These are phyloP conservation scores for Meiosimyza platycephala DNA, from an alignment of 2,888 invertebrate genomes.

Conservation along the genomic window DNA sequence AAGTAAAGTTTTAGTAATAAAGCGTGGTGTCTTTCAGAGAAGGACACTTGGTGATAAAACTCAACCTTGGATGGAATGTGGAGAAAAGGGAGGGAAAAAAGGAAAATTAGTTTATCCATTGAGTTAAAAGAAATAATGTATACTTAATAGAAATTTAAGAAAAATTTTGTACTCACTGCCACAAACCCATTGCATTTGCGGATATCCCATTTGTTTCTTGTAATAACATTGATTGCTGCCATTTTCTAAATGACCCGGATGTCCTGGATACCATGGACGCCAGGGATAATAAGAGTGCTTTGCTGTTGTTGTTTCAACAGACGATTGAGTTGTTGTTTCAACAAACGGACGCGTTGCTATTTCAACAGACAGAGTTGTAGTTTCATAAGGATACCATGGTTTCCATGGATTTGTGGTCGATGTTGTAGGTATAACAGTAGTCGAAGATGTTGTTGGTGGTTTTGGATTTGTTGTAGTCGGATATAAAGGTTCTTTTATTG, in stretches of 20 bases:
- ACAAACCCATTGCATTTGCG: slow-evolving; percentile 41
- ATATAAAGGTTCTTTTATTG: background rate
- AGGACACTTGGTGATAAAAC: too few species aligned
- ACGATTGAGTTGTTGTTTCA: background rate
- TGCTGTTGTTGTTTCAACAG: too few species aligned
- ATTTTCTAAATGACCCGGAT: background rate
- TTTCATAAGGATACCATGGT: background rate
- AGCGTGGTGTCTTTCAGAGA: too few species aligned
- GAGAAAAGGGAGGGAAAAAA: too few species aligned
- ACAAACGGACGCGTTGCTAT: too few species aligned
- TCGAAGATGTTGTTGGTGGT: background rate
- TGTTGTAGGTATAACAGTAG: background rate
- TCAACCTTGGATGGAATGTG: too few species aligned
- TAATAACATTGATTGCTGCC: slow-evolving; percentile 48
- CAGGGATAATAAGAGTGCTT: background rate
- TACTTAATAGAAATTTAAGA: background rate
- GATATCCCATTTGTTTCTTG: slow-evolving; percentile 47
- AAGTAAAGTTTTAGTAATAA: too few species aligned
- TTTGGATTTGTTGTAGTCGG: background rate
- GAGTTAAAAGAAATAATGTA: too few species aligned
- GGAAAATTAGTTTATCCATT: too few species aligned
- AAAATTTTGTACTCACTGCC: slow-evolving; percentile 46
- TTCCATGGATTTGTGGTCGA: background rate
- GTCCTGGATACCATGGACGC: background rate
- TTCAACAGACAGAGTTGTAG: too few species aligned